Conservation (phyloP, 2,113 vertebrate species). For the Ptilorrhoa leucosticta region DNA sequence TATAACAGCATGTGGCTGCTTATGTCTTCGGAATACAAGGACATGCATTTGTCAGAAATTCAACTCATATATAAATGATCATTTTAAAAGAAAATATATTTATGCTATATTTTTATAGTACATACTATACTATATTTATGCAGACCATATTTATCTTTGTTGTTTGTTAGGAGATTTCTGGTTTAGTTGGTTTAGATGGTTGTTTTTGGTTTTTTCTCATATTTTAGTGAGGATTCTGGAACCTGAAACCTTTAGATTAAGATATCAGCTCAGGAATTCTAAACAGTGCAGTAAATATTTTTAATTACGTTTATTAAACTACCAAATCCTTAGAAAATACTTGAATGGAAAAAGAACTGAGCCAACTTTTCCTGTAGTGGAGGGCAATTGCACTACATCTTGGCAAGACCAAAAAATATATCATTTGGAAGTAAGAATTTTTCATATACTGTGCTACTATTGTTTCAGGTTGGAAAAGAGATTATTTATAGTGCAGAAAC, state of each 20-base stretch:
- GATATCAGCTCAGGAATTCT: not conserved
- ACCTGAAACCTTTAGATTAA: not conserved
- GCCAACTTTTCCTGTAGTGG: not conserved
- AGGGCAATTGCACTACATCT: not conserved
- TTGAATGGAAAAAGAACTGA: not conserved
- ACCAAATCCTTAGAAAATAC: not conserved
- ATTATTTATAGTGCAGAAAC: not conserved
- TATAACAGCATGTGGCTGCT: not conserved
- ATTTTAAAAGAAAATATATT: not conserved
- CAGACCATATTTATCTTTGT: not conserved
- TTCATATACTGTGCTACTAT: not conserved
- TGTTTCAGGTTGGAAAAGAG: not conserved
- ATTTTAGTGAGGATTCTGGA: not conserved
- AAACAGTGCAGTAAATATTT: not conserved
- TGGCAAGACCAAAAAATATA: not conserved
- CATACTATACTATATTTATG: not conserved
- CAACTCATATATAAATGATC: not conserved
- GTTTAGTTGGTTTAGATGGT: fast-evolving
- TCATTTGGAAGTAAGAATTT: not conserved
- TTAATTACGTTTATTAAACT: not conserved
- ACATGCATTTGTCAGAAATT: not conserved
- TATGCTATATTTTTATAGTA: not conserved
- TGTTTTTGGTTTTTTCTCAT: fast-evolving
- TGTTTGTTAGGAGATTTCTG: not conserved
- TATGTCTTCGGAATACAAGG: not conserved